These are phyloP conservation scores for Limenitis camilla DNA, from an alignment of 2,888 invertebrate species.

Conservation along the genomic window DNA sequence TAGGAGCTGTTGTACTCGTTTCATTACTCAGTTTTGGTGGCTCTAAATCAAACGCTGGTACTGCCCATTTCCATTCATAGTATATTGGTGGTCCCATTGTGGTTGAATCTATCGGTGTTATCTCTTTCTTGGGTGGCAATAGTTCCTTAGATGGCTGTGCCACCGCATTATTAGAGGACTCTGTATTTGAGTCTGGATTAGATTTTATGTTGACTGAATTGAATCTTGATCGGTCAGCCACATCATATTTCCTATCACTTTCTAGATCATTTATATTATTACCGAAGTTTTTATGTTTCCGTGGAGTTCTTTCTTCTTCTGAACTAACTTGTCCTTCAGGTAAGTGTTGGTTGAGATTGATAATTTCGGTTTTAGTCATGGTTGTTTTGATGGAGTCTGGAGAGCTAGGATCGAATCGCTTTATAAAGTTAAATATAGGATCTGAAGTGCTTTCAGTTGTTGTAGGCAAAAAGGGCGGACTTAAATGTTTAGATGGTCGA, in stretches of 20 bases:
- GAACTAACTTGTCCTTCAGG: slow-evolving; percentile 55
- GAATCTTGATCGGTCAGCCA: slow-evolving; percentile 39
- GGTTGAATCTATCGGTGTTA: slow-evolving; percentile 51
- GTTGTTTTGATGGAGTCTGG: slow-evolving; percentile 52
- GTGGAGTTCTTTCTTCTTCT: slow-evolving; percentile 54
- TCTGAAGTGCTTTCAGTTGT: slow-evolving; percentile 38
- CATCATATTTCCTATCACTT: slow-evolving; percentile 41
- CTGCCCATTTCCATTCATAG: slow-evolving; percentile 79
- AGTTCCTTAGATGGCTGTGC: slow-evolving; percentile 50
- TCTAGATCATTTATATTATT: slow-evolving; percentile 46
- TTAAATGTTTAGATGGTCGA: slow-evolving; percentile 42
- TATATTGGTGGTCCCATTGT: slow-evolving; percentile 78
- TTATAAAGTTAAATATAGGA: slow-evolving; percentile 59
- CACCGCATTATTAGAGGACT: slow-evolving; percentile 24
- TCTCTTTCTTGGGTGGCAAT: slow-evolving; percentile 71
- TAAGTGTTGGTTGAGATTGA: slow-evolving; percentile 52
- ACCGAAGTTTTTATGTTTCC: slow-evolving; percentile 45
- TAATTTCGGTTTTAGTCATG: slow-evolving; percentile 58
- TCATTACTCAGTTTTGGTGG: slow-evolving; percentile 68
- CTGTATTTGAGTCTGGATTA: slow-evolving; percentile 23
- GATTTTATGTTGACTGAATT: slow-evolving; percentile 49
- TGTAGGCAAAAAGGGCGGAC: slow-evolving; percentile 42
- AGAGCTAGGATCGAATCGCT: slow-evolving; percentile 63
- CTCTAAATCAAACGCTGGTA: slow-evolving; percentile 74
- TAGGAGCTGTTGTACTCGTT: slow-evolving; percentile 35